Base-by-base conservation (phyloP, 2,113 vertebrate genomes). In the Elephas maximus region DNA sequence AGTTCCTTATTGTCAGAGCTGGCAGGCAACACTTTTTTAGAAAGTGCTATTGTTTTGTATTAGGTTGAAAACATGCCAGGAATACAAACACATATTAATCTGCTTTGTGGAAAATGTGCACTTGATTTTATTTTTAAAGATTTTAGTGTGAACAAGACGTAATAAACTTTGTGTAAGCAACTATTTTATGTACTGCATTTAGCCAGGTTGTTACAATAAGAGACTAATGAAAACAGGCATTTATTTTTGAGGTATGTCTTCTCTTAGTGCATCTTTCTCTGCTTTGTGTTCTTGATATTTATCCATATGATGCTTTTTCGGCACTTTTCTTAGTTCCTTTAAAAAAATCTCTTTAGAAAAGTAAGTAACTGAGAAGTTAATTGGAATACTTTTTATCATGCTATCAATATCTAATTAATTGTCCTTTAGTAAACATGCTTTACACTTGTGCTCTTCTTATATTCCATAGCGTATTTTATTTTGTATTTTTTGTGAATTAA, bases 1-100 rank as follows among this genome's bases (percentile, higher is more conserved):
- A 37, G 15, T 95, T 86, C 23, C 28, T 97, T 91, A 79, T 94
- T 95, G 88, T 91, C 30, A 89, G 77, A 93, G 33, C 9, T 84
- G 41, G 26, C 62, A 83, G 41, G 26, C 62, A 83, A 92, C 7
- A 60, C 11, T 44, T 95, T 12, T 91, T 86, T 63, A 74, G 28
- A 92, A 90, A 96, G 10, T 20, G 57, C 62, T 93, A 23, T 24
- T 76, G 37, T 94, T 74, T 71, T 67, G 45, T n/a, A 79, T 48
- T 60, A 45, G 33, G 0, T 91, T 97, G 62, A 88, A 94, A 88
- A 88, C n/a, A 37, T 85, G 33, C 21, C 76, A 73, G 2, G 37
- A 62, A 79, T 84, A 76, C 10, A 96, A 76, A 65, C 65, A 8
- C 30, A 37, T 80, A 48, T 80, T 84, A 74, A 90, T 78, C 9